Conservation (phyloP, 2,797 vertebrate genomes). For the Serranus cabrilla region DNA sequence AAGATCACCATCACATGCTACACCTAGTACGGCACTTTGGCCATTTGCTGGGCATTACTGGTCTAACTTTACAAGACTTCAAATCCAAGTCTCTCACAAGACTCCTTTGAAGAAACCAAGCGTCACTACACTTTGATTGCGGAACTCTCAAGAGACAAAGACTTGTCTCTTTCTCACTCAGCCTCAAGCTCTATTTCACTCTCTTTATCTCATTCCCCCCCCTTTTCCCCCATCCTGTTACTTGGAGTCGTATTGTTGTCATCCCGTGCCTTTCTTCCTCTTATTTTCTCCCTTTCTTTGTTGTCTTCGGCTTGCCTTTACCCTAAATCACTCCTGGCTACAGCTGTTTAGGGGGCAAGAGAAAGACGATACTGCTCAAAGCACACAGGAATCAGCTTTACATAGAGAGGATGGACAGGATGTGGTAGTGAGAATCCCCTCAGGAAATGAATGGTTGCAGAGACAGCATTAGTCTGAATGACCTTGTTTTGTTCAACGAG, state of each 20-base stretch:
- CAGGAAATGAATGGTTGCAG: slow-evolving; percentile 17
- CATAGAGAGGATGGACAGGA: slow-evolving; percentile 4
- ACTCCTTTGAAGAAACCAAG: neutral
- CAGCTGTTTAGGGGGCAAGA: slow-evolving; percentile 52
- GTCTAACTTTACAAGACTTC: slow-evolving; percentile 7
- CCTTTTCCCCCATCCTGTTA: slow-evolving; percentile 28
- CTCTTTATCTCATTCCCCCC: slow-evolving; percentile 42
- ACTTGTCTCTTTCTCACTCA: slow-evolving; percentile 11
- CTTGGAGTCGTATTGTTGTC: slow-evolving; percentile 20
- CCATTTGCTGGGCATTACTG: neutral
- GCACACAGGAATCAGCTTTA: neutral
- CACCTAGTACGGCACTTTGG: slow-evolving; percentile 1
- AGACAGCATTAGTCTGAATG: slow-evolving; percentile 20
- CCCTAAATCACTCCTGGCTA: slow-evolving; percentile 30
- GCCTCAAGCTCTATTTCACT: slow-evolving; percentile 28
- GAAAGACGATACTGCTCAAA: slow-evolving; percentile 42
- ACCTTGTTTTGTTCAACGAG: slow-evolving; percentile 12
- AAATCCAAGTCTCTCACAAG: slow-evolving; percentile 26
- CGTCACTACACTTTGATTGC: slow-evolving; percentile 1
- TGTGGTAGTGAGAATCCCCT: neutral
- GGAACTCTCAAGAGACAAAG: slow-evolving; percentile 51
- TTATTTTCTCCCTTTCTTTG: slow-evolving; percentile 33
- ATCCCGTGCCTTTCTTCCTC: neutral
- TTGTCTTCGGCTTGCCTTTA: slow-evolving; percentile 45
- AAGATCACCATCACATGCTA: slow-evolving; percentile 6